phyloP scores from a whole-genome alignment of 2,888 invertebrate species.

The Zaprionus obscuricornis region DNA sequence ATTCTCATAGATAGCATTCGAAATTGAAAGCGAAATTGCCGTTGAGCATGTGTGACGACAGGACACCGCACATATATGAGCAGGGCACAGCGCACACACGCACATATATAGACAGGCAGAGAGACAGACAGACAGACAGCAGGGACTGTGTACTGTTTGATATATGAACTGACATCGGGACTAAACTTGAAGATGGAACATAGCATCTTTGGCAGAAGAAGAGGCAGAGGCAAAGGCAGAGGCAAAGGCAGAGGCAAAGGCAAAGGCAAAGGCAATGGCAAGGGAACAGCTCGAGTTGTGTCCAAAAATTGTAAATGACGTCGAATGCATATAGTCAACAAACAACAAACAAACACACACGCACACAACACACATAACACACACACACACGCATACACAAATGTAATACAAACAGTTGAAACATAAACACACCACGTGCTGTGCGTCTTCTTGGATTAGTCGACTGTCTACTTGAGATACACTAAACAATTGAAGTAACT shows the following conservation, averaged over 20 bases:
- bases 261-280: slow-evolving; percentile 38
- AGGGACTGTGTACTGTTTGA: slow-evolving; percentile 54
- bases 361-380: slow-evolving; percentile 6
- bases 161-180: slow-evolving; percentile 75
- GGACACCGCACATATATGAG: slow-evolving; percentile 5
- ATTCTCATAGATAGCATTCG: slow-evolving; percentile 74
- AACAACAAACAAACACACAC: slow-evolving; percentile 4
- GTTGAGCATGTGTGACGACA: slow-evolving; percentile 78
- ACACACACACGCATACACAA: slow-evolving; percentile 34
- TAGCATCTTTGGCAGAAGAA: slow-evolving; percentile 19
- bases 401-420: too few relatives aligned
- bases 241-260: too few relatives aligned
- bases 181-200: slow-evolving; percentile 33
- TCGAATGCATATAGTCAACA: slow-evolving; percentile 43
- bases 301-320: slow-evolving; percentile 57
- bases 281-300: slow-evolving; percentile 20
- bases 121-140: slow-evolving; percentile 15
- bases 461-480: too few relatives aligned
- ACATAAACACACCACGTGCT: slow-evolving; percentile 10
- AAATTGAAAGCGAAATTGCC: slow-evolving; percentile 80
- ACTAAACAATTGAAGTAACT: too few relatives aligned
- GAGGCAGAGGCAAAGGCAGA: too few relatives aligned
- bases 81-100: background rate
- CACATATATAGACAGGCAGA: slow-evolving; percentile 10
- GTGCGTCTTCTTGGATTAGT: too few relatives aligned